A percentile compares a stretch with the other conserved stretches of the same genome.
phyloP scores from a whole-genome alignment of 2,797 vertebrate genomes.

The Lepidocolaptes lacrymiger region DNA sequence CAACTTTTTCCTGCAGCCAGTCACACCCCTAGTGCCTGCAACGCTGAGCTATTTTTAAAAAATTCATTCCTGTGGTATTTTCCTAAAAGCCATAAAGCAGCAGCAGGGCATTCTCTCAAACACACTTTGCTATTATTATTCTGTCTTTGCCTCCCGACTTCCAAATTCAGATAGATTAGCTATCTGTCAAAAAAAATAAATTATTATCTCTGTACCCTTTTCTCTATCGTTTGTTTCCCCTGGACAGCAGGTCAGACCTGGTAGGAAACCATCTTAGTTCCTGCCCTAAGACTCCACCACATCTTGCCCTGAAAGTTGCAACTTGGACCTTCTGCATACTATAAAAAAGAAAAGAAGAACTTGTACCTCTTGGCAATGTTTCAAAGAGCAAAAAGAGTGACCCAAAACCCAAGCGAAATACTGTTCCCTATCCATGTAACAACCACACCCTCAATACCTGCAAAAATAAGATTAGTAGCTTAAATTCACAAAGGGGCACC shows the following conservation, averaged over 20 bases:
- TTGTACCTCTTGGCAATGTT: neutral
- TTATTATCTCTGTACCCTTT: neutral
- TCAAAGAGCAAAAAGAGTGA: neutral
- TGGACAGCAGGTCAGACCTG: neutral
- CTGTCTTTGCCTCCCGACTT: slow-evolving; percentile 1
- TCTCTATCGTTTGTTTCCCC: neutral
- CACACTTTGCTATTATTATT: slow-evolving; percentile 43
- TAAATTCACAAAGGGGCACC: neutral
- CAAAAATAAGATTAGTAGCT: neutral
- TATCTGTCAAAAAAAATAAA: slow-evolving; percentile 32
- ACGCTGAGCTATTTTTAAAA: slow-evolving; percentile 44
- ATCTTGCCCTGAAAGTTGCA: neutral
- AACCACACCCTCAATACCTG: neutral
- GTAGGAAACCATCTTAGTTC: neutral
- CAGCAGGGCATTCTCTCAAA: slow-evolving; percentile 15
- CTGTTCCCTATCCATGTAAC: neutral
- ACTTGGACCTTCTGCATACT: neutral
- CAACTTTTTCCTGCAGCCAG: slow-evolving; percentile 33
- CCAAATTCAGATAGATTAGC: slow-evolving; percentile 62
- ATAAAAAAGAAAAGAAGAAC: neutral
- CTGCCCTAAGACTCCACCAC: neutral
- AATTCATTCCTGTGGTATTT: slow-evolving; percentile 58
- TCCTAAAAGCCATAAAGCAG: slow-evolving; percentile 42
- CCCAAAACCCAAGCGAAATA: neutral
- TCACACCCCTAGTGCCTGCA: slow-evolving; percentile 12